Evolutionary conservation across 1,140 invertebrate species (phyloP).

Genomic region (Drosophila orosa): DNA sequence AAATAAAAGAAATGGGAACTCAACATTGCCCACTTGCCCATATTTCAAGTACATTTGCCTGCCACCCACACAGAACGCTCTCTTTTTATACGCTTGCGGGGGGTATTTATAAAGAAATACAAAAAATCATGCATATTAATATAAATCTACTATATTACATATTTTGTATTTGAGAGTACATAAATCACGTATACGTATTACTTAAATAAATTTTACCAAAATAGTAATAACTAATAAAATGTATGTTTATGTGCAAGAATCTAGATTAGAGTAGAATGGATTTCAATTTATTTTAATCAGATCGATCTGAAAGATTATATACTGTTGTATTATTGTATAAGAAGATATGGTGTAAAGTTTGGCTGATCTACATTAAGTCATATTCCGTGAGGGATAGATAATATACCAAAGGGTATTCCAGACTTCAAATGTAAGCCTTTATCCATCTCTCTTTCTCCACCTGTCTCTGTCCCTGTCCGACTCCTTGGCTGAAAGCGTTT

Average conservation of each 20-base stretch:
- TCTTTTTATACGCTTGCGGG: conserved; percentile 7
- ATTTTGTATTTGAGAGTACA: neutral
- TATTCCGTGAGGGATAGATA: no score
- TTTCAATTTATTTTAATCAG: neutral
- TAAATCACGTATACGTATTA: neutral
- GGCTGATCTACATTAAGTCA: neutral
- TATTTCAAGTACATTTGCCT: conserved; percentile 40
- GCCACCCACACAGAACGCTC: conserved; percentile 11
- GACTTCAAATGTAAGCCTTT: neutral
- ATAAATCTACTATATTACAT: neutral
- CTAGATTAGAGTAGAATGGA: neutral
- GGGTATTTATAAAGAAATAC: neutral
- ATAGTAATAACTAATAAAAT: neutral
- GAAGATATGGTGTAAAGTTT: neutral
- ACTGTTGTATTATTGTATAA: neutral
- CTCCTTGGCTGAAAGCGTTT: conserved; percentile 38
- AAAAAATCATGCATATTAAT: no score
- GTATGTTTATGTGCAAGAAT: neutral
- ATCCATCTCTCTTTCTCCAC: neutral
- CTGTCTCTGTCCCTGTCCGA: neutral
- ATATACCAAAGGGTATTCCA: neutral
- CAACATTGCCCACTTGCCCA: conserved; percentile 66
- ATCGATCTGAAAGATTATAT: neutral
- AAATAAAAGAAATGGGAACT: conserved; percentile 19
- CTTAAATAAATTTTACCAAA: rapidly evolving